Conservation (phyloP, 2,113 vertebrate species). For the Diglossa brunneiventris region DNA sequence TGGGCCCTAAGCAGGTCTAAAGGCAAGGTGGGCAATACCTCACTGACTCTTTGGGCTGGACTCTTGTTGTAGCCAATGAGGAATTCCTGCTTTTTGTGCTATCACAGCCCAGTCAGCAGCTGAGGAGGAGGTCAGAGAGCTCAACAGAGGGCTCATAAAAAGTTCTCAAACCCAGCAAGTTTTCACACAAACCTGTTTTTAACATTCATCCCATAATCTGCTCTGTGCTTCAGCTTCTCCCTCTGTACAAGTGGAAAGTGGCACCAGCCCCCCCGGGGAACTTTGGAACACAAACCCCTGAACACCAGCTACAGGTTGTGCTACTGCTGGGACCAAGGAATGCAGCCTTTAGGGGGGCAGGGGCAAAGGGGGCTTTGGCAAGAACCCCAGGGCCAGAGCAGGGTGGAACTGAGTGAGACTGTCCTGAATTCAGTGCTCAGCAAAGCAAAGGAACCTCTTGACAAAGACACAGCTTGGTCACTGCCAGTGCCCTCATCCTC, state of each 20-base stretch:
- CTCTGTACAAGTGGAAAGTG: background rate
- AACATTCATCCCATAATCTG: background rate
- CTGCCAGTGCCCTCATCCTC: background rate
- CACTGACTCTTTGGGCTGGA: background rate
- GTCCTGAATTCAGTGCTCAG: background rate
- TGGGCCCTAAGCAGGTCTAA: fast-evolving
- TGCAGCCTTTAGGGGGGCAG: no score
- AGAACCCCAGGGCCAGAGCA: background rate
- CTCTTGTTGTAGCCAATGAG: background rate
- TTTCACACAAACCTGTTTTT: background rate
- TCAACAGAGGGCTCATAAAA: background rate
- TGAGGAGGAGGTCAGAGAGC: background rate
- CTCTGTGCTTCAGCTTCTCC: background rate
- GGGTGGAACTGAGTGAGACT: background rate
- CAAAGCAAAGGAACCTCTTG: background rate
- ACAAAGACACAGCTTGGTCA: background rate
- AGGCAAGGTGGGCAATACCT: no score
- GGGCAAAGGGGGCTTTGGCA: background rate
- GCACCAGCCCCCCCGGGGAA: background rate
- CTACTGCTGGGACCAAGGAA: background rate
- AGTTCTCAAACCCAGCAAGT: background rate
- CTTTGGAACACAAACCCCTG: background rate
- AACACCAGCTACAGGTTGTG: background rate
- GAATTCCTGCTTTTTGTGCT: background rate
- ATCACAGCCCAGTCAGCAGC: background rate